Percentiles rank a stretch among this genome's conserved stretches.
phyloP scores from a whole-genome alignment of 1,140 invertebrate genomes.

The Zaprionus lachaisei region DNA sequence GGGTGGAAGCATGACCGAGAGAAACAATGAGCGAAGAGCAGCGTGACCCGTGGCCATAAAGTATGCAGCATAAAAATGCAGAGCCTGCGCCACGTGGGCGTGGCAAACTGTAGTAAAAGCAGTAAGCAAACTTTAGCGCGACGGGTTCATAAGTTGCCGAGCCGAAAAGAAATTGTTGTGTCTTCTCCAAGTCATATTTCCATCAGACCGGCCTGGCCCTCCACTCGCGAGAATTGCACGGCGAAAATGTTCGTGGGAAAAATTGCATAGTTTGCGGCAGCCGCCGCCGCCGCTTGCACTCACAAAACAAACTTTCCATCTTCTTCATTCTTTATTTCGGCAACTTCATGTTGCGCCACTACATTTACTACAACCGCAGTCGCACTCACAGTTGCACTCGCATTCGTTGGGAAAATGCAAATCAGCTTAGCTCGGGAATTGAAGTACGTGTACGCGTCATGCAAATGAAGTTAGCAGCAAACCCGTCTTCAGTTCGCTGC shows the following conservation, averaged over 20 bases:
- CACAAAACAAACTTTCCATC: not conserved
- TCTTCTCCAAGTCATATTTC: conserved; percentile 67
- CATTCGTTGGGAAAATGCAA: conserved; percentile 69
- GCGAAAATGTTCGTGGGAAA: conserved; percentile 43
- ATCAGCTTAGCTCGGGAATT: conserved; percentile 46
- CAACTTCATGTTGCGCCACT: not conserved
- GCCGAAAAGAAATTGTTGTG: conserved; percentile 55
- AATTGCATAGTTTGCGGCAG: conserved; percentile 51
- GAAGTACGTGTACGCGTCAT: conserved; percentile 37
- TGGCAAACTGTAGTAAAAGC: conserved; percentile 50
- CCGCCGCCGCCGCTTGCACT: not conserved
- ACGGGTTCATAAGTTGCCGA: conserved; percentile 57
- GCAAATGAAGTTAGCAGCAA: conserved; percentile 38
- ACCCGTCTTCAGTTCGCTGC: not conserved
- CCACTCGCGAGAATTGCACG: conserved; percentile 12
- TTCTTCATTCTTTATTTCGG: conserved; percentile 13
- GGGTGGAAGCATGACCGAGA: not conserved
- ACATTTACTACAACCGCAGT: not conserved
- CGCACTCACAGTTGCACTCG: conserved; percentile 13
- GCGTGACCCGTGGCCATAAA: conserved; percentile 48
- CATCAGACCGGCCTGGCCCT: conserved; percentile 23
- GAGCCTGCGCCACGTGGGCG: conserved; percentile 52
- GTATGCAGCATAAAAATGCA: conserved; percentile 51
- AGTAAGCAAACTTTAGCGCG: conserved; percentile 61
- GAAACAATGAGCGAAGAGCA: conserved; percentile 50